phyloP scores from a whole-genome alignment of 2,888 invertebrate species.

The Branchellion lobata region DNA sequence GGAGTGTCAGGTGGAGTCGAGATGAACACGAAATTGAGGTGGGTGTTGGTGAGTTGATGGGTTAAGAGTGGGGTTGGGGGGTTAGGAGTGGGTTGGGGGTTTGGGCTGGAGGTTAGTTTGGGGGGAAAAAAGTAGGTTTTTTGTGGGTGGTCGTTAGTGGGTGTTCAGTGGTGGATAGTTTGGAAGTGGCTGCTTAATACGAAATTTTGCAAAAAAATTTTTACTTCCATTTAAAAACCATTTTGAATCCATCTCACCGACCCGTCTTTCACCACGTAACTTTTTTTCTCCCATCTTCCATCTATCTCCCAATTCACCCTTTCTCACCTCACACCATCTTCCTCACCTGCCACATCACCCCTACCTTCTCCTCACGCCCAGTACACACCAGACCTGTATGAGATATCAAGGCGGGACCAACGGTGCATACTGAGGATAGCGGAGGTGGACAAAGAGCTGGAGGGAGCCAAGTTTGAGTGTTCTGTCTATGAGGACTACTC shows the following conservation, averaged over 20 bases:
- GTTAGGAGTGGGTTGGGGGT: too few species aligned
- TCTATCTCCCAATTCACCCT: too few species aligned
- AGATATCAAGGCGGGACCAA: slow-evolving; percentile 70
- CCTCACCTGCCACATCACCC: too few species aligned
- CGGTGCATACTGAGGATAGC: slow-evolving; percentile 84
- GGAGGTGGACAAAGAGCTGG: slow-evolving; percentile 73
- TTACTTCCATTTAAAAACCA: too few species aligned
- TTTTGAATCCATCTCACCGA: too few species aligned
- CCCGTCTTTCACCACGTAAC: too few species aligned
- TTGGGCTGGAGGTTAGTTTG: too few species aligned
- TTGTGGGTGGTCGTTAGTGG: neutral
- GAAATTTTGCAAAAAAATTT: too few species aligned
- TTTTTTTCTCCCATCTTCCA: too few species aligned
- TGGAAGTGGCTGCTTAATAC: neutral
- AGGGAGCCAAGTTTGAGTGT: slow-evolving; percentile 85
- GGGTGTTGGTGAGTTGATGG: slow-evolving; percentile 8
- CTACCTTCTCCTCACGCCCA: neutral
- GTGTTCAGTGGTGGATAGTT: neutral
- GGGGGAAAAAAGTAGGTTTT: too few species aligned
- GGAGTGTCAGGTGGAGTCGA: slow-evolving; percentile 83
- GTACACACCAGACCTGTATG: slow-evolving; percentile 70
- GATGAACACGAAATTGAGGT: slow-evolving; percentile 82
- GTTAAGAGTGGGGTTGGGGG: neutral
- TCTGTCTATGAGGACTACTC: slow-evolving; percentile 65
- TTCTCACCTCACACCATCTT: too few species aligned